A percentile compares a stretch with the other conserved stretches of the same genome.
These are phyloP conservation scores for Palythoa grandiflora DNA, from an alignment of 92 coral and sea anemone species.

Conservation along the genomic window DNA sequence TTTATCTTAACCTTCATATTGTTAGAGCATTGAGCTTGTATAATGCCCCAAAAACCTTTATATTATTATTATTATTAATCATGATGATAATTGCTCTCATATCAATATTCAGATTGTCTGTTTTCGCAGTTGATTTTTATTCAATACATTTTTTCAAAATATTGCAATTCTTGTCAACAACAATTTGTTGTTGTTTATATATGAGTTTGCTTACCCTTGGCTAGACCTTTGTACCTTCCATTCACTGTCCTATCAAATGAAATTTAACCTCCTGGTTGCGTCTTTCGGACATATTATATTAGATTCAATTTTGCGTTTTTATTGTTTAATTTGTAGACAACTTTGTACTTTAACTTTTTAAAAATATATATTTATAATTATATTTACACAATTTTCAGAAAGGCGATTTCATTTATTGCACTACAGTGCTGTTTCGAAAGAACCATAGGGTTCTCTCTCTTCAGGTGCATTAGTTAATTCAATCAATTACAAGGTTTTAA, in stretches of 20 bases:
- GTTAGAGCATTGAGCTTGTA: too few relatives aligned
- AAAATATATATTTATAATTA: background rate
- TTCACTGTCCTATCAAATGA: background rate
- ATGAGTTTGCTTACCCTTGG: background rate
- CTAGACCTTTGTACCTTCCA: slow-evolving; percentile 1
- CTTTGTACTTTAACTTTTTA: background rate
- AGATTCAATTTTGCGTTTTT: background rate
- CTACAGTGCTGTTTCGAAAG: too few relatives aligned
- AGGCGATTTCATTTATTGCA: too few relatives aligned
- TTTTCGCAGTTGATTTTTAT: background rate
- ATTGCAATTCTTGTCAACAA: background rate
- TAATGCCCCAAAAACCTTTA: too few relatives aligned
- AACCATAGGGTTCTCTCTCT: too few relatives aligned
- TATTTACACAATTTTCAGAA: too few relatives aligned
- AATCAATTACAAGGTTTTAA: too few relatives aligned
- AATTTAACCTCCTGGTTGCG: background rate
- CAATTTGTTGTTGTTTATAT: slow-evolving; percentile 8
- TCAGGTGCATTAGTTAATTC: too few relatives aligned
- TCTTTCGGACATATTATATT: background rate
- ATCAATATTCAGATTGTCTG: background rate
- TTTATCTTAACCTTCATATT: too few relatives aligned
- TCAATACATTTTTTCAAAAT: background rate
- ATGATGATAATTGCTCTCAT: background rate
- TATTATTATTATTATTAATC: too few relatives aligned
- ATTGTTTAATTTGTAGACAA: background rate